Evolutionary conservation across 2,888 invertebrate species (phyloP), one percentile per base, ranked within the genome.

Genomic region (Lycocerus yunnanus): DNA sequence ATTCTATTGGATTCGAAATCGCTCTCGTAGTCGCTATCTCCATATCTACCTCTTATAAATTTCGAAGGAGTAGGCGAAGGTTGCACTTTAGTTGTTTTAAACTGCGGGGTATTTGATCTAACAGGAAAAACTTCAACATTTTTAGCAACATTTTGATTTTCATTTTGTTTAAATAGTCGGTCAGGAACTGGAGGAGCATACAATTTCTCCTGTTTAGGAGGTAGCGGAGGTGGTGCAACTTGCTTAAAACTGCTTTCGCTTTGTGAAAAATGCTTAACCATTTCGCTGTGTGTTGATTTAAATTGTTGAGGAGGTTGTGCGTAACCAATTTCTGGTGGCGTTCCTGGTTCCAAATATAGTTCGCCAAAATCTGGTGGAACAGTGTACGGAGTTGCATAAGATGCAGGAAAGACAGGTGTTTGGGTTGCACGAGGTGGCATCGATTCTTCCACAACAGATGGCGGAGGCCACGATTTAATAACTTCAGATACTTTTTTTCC

Each of bases 1-100:
- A 88, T 87, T 79, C 82, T 84, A 2, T 84, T 78, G 13, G 87
- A 84, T 79, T 91, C 91, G 74, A 90, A 87, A 84, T 93, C 93
- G 74, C 92, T 92, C 83, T 93, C 93, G 80, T 93, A 92, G 80
- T 93, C 92, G 77, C 92, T 92, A 81, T 92, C 92, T 27, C 88
- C 88, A 78, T 90, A 88, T 77, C 88, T 89, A 10, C 89, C 89
- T 81, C 89, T 90, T 1, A 89, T 84, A 78, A 92, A 89, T 79
- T 90, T 92, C 0, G 88, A 88, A 0, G 92, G 91, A 18, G 90
- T 87, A 0, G 91, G 89, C 3, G 90, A 90, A 18, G 90, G 89
- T 5, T 90, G 89, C 15, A 82, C 80, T 79, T 80, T 88, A 1
- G 83, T 78, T 10, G 83, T 82, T 79, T 75, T 86, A 3, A 83